Conservation (phyloP, 2,888 invertebrate species). For the Zhuqinia jingwanae region DNA sequence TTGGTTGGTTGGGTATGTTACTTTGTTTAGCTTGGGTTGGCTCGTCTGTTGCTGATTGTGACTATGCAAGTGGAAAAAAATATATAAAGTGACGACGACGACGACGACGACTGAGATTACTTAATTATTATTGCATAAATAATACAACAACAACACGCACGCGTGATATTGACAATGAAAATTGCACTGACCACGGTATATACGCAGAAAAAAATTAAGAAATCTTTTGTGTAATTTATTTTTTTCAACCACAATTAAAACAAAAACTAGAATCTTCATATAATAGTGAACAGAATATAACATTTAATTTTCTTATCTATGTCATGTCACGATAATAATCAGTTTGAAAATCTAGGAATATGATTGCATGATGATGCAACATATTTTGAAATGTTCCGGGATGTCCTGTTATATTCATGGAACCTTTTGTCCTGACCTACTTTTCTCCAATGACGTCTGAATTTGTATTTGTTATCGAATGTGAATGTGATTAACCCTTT, state of each 20-base stretch:
- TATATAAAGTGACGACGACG: slow-evolving; percentile 48
- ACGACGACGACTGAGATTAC: slow-evolving; percentile 22
- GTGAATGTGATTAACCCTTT: neutral
- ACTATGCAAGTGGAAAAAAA: slow-evolving; percentile 8
- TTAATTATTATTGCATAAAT: slow-evolving; percentile 49
- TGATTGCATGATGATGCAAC: too few relatives aligned
- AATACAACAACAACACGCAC: slow-evolving; percentile 30
- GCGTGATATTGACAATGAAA: slow-evolving; percentile 70
- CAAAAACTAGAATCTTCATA: too few relatives aligned
- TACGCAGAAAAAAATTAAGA: neutral
- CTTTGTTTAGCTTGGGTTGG: slow-evolving; percentile 13
- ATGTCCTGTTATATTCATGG: neutral
- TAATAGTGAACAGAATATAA: too few relatives aligned
- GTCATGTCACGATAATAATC: too few relatives aligned
- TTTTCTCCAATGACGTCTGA: neutral
- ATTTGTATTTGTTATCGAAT: neutral
- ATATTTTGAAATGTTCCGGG: slow-evolving; percentile 13
- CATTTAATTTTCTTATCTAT: too few relatives aligned
- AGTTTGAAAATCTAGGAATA: too few relatives aligned
- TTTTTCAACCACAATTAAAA: too few relatives aligned
- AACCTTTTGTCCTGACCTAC: neutral
- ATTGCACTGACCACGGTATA: slow-evolving; percentile 47
- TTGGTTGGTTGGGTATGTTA: slow-evolving; percentile 57
- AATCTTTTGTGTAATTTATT: too few relatives aligned
- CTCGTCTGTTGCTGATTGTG: neutral